Evolutionary conservation across 2,113 vertebrate species (phyloP).

Genomic region (Baryphthengus martii): DNA sequence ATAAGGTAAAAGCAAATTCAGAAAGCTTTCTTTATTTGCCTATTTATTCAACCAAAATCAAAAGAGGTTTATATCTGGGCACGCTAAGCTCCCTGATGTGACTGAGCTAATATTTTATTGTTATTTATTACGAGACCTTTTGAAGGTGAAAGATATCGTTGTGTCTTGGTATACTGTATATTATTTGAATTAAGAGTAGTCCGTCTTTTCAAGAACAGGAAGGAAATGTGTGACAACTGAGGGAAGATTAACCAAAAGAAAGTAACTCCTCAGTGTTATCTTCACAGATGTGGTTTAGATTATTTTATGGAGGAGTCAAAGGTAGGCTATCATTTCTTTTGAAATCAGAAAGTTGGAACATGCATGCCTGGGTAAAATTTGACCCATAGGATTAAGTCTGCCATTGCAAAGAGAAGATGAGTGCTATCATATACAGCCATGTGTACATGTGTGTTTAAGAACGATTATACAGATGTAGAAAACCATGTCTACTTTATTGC

Average conservation of each 20-base stretch:
- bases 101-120: background rate
- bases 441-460: slow-evolving; percentile 28
- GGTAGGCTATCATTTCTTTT: background rate
- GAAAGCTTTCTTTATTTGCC: background rate
- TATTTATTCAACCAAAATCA: slow-evolving; percentile 13
- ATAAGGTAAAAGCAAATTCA: background rate
- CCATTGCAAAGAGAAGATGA: background rate
- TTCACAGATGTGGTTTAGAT: background rate
- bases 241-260: background rate
- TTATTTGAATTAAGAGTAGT: background rate
- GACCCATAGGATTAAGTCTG: background rate
- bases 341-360: background rate
- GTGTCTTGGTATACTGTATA: background rate
- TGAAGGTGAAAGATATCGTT: background rate
- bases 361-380: background rate
- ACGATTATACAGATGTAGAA: slow-evolving; percentile 39
- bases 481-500: slow-evolving; percentile 62
- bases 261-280: background rate
- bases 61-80: background rate
- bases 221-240: background rate
- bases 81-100: background rate
- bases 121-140: background rate
- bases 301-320: slow-evolving; percentile 11
- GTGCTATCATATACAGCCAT: background rate
- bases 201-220: background rate